A percentile compares a stretch with the other conserved stretches of the same genome.
Evolutionary conservation across 2,113 vertebrate genomes (phyloP).

Genomic region (Lota lota): DNA sequence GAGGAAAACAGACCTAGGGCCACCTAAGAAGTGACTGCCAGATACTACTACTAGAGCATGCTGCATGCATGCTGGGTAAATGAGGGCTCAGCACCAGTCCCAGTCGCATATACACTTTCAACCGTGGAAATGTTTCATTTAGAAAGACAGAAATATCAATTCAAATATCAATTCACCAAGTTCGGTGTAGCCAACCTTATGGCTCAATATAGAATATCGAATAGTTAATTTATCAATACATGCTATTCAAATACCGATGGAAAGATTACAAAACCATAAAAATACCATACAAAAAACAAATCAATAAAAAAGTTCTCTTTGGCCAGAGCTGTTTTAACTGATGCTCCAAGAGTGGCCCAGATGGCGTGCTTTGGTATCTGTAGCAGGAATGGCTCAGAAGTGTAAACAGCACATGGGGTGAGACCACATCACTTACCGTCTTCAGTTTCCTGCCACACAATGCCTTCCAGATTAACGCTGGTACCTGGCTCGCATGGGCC

Average conservation of each 20-base stretch:
- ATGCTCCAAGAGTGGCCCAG: neutral
- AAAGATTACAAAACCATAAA: neutral
- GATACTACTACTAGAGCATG: constrained; percentile 40
- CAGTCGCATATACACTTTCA: constrained; percentile 44
- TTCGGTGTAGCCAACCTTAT: neutral
- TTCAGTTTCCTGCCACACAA: constrained; percentile 98
- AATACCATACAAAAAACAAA: neutral
- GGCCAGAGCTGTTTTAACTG: constrained; percentile 6
- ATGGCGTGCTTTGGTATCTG: neutral
- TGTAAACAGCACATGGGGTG: constrained; percentile 1
- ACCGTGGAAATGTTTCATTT: constrained; percentile 27
- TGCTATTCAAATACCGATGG: neutral
- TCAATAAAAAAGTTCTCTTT: neutral
- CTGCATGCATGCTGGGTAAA: constrained; percentile 42
- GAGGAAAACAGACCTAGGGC: constrained; percentile 49
- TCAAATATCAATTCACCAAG: neutral
- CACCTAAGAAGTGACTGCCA: constrained; percentile 55
- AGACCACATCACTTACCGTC: constrained; percentile 81
- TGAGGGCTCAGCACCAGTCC: constrained; percentile 26
- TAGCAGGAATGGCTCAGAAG: neutral
- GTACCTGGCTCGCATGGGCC: constrained; percentile 97
- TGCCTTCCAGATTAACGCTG: constrained; percentile 97
- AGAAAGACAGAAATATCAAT: constrained; percentile 21
- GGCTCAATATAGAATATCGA: too few relatives aligned
- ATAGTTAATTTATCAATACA: neutral